These are phyloP conservation scores for Scolopax bukidnonensis DNA, from an alignment of 2,797 vertebrate genomes.

Conservation along the genomic window DNA sequence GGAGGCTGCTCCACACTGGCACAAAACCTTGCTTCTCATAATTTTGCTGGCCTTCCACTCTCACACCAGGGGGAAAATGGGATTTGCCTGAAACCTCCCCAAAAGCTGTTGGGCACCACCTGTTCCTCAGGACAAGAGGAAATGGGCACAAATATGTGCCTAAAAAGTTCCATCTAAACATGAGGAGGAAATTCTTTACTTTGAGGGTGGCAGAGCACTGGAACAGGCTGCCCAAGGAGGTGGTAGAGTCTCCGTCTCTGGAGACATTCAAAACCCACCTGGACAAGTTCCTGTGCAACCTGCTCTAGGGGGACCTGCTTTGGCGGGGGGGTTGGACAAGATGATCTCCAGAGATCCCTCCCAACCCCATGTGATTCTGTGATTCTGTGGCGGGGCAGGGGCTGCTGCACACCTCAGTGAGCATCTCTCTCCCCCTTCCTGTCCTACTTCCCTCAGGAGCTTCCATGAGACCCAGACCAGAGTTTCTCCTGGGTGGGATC, in stretches of 20 bases:
- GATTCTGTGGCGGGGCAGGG: background rate
- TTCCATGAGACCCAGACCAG: fast-evolving
- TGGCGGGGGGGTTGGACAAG: no score
- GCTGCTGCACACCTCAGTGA: background rate
- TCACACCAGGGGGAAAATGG: background rate
- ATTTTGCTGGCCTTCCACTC: background rate
- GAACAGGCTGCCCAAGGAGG: no score
- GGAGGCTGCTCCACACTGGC: background rate
- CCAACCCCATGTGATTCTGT: no score
- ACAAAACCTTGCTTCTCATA: fast-evolving
- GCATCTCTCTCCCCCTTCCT: background rate
- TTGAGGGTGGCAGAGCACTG: no score
- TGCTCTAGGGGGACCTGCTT: no score
- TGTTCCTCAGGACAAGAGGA: background rate
- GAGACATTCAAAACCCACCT: no score
- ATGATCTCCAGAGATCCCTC: no score
- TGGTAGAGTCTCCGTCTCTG: no score
- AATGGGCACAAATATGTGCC: no score
- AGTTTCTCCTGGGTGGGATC: background rate
- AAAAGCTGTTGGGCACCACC: fast-evolving
- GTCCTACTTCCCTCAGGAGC: background rate
- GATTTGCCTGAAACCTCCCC: background rate
- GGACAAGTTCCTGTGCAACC: no score
- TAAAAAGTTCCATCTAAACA: no score
- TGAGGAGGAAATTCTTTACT: no score